Conservation (phyloP, 2,113 vertebrate genomes). For the Etia nguti region DNA sequence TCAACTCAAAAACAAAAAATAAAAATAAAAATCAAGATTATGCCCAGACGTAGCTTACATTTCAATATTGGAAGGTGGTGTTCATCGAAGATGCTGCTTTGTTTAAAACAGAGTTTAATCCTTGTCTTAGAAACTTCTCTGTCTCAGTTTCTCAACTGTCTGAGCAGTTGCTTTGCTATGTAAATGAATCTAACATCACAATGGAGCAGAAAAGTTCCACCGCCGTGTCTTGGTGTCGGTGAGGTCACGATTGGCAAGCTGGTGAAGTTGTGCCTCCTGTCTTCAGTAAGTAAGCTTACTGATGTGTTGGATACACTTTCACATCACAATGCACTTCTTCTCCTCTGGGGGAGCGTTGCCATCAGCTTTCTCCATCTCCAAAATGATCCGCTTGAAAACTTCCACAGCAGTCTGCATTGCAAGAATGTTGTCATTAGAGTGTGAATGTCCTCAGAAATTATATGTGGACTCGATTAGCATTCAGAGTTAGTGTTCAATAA, state of each 20-base stretch:
- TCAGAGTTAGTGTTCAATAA: neutral
- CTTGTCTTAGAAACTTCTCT: slow-evolving; percentile 18
- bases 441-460: neutral
- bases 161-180: slow-evolving; percentile 8
- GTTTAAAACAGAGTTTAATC: slow-evolving; percentile 16
- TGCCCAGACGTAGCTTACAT: neutral
- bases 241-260: slow-evolving; percentile 57
- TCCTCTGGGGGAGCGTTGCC: slow-evolving; percentile 72
- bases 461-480: neutral
- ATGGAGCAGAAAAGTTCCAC: slow-evolving; percentile 27
- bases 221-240: slow-evolving; percentile 41
- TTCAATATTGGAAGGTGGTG: slow-evolving; percentile 4
- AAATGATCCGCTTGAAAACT: slow-evolving; percentile 79
- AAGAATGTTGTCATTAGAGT: neutral
- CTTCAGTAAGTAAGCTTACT: slow-evolving; percentile 58
- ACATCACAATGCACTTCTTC: slow-evolving; percentile 77
- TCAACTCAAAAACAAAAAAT: neutral
- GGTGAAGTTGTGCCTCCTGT: slow-evolving; percentile 67
- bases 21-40: neutral
- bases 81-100: neutral
- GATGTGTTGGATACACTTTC: slow-evolving; percentile 46
- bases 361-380: slow-evolving; percentile 82
- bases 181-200: slow-evolving; percentile 39
- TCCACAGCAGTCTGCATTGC: slow-evolving; percentile 76
- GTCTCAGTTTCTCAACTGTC: slow-evolving; percentile 15